Percentiles rank a stretch among this genome's conserved stretches.
These are phyloP conservation scores for Albula goreensis DNA, from an alignment of 2,113 vertebrate species.

Conservation along the genomic window DNA sequence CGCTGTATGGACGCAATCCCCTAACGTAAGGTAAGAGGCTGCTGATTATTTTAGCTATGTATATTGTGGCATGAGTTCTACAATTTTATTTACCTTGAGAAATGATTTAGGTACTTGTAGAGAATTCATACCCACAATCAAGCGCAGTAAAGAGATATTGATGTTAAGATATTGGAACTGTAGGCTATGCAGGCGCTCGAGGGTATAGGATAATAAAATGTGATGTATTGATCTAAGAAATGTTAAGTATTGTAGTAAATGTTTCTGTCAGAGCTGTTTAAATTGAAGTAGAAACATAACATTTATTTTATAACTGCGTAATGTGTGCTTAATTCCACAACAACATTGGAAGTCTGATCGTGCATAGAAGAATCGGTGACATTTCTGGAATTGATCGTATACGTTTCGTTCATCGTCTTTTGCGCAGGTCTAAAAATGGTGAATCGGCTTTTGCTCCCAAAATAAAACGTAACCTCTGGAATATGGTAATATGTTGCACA, in stretches of 20 bases:
- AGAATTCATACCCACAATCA: neutral
- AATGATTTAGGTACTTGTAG: neutral
- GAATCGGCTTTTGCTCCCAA: too few relatives aligned
- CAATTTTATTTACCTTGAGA: neutral
- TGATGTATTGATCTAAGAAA: neutral
- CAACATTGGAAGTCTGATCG: neutral
- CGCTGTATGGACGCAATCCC: neutral
- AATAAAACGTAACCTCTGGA: neutral
- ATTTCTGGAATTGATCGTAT: neutral
- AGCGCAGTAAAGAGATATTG: neutral
- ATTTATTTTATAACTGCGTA: neutral
- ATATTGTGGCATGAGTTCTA: neutral
- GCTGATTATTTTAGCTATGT: neutral
- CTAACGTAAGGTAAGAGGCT: conserved; percentile 20
- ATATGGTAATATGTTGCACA: neutral
- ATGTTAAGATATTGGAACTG: neutral
- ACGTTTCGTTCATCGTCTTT: neutral
- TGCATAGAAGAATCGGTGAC: neutral
- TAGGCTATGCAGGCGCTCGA: neutral
- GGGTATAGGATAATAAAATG: neutral
- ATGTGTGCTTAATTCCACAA: neutral
- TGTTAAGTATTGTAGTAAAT: neutral
- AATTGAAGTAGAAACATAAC: neutral
- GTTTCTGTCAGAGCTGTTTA: neutral
- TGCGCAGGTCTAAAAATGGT: neutral